Percentiles rank a stretch among this genome's conserved stretches.
Conservation (phyloP, 2,113 vertebrate genomes). For the Notechis scutatus region DNA sequence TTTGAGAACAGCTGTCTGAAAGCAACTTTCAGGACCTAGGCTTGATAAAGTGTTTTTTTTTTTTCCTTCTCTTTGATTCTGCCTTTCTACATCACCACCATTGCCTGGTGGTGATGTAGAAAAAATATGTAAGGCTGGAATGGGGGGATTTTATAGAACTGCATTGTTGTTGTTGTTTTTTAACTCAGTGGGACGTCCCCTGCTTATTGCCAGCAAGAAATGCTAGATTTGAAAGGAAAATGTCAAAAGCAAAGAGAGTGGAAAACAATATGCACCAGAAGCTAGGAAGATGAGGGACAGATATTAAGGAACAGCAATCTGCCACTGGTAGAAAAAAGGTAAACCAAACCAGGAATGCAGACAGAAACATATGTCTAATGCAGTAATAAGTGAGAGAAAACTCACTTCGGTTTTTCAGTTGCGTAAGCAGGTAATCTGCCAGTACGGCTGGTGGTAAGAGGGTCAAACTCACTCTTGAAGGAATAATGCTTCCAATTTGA, state of each 20-base stretch:
- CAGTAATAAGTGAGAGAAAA: not conserved
- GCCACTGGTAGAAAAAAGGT: not conserved
- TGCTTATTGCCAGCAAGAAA: conserved; percentile 17
- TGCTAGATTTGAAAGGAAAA: not conserved
- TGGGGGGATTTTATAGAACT: not conserved
- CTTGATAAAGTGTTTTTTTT: not conserved
- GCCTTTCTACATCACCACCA: not conserved
- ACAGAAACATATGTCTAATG: not conserved
- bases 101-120: not conserved
- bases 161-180: not conserved
- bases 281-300: not conserved
- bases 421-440: not conserved
- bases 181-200: not conserved
- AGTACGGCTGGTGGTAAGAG: not conserved
- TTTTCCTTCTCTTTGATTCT: not conserved
- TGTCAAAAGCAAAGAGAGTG: not conserved
- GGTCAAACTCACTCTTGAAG: not conserved
- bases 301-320: not conserved
- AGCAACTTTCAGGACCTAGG: not conserved
- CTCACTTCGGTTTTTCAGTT: not conserved
- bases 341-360: not conserved
- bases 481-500: not conserved
- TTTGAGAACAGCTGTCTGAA: not conserved
- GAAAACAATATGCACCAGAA: not conserved
- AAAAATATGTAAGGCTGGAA: not conserved